Evolutionary conservation across 2,888 invertebrate genomes (phyloP), one percentile per base, ranked within the genome.

Genomic region (Vannuccia rotundouncinata): DNA sequence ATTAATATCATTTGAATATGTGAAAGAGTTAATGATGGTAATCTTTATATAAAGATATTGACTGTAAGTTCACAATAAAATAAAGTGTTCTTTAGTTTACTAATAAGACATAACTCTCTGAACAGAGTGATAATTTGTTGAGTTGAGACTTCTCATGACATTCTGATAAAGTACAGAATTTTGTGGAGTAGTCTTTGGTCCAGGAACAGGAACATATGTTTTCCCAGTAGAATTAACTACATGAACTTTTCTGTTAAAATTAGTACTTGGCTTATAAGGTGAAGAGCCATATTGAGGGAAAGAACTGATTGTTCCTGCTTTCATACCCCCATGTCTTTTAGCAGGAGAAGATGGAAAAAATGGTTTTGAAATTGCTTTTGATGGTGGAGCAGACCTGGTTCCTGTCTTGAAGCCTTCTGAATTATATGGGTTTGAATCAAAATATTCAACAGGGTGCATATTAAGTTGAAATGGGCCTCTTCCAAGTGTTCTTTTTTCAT

Each of bases 101-200:
- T 13, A 75, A 27, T 75, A 75, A 31, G 75, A 75, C 75, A 75
- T 75, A 31, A 75, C 75, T 22, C 75, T 28, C 22, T 75, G 59
- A 27, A 82, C 77, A 59, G 45, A 10, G 17, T 17, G 45, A 45
- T 45, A 45, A 45, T 45, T 45, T 10, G 10, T 17, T 10, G 45
- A 45, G 17, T 45, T 45, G 5, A 45, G 5, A 45, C 45, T 45
- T 45, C 45, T 45, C 45, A 45, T 10, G 17, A 73, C 73, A 28
- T 73, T 73, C 22, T 73, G 73, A 73, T 73, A 28, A 22, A 73
- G 2, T 13, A 73, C 22, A 10, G 73, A 73, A 27, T 28, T n/a
- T 25, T n/a, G 22, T 10, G 29, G 27, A 22, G 2, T 13, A 5
- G 73, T 27, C 25, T 73, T 73, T 5, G 73, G 73, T 73, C 73